A percentile compares a stretch with the other conserved stretches of the same genome.
These are phyloP conservation scores for Temnothorax unifasciatus DNA, from an alignment of 2,888 invertebrate species.

Conservation along the genomic window DNA sequence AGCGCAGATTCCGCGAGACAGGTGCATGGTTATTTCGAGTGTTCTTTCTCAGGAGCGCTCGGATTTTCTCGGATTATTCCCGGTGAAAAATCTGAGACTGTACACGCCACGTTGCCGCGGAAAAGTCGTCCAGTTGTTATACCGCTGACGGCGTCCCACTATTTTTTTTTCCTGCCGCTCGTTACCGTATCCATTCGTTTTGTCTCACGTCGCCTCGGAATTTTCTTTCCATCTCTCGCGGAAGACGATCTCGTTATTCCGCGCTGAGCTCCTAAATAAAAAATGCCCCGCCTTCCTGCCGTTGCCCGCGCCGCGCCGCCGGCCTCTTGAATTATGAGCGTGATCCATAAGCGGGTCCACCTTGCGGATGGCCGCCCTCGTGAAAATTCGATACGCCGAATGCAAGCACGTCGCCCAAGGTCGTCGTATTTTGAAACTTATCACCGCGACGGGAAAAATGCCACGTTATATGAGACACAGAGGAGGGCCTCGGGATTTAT, in stretches of 20 bases:
- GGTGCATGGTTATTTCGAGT: neutral
- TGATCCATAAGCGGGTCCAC: conserved; percentile 26
- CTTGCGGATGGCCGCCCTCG: neutral
- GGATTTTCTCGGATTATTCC: conserved; percentile 41
- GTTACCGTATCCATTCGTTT: conserved; percentile 30
- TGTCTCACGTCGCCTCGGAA: neutral
- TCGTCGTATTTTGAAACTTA: conserved; percentile 1
- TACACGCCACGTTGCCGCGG: neutral
- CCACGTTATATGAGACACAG: neutral
- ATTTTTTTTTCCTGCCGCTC: neutral
- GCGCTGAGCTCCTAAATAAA: conserved; percentile 32
- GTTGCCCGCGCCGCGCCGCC: neutral
- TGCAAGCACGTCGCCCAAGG: conserved; percentile 4
- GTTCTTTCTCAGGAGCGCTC: neutral
- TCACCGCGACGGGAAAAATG: neutral
- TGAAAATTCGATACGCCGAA: conserved; percentile 41
- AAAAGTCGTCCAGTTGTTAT: conserved; percentile 3
- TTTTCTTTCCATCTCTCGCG: neutral
- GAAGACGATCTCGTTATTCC: conserved; percentile 42
- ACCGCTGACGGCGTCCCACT: neutral
- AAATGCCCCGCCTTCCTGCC: conserved; percentile 13
- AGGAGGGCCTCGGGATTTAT: neutral
- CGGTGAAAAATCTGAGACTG: neutral
- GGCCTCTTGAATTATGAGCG: conserved; percentile 34
- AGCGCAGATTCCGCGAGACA: neutral